Evolutionary conservation across 2,113 vertebrate species (phyloP).

Genomic region (Rhynchomys soricoides): DNA sequence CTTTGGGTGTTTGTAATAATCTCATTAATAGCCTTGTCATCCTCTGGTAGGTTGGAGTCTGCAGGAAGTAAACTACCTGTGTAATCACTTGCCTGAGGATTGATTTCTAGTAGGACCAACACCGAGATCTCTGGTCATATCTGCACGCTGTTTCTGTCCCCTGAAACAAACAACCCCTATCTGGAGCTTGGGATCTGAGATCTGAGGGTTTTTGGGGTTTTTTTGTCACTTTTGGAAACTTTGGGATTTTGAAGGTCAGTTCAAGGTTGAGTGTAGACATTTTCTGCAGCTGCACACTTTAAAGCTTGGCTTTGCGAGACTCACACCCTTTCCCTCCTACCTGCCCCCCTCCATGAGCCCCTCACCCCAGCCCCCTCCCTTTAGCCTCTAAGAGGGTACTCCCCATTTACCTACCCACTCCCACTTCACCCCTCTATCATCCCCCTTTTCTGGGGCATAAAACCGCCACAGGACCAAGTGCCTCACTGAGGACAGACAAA

Average conservation of each 20-base stretch:
- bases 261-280: background rate
- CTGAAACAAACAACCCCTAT: background rate
- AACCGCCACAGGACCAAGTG: too few relatives aligned
- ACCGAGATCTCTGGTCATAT: background rate
- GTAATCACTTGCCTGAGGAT: constrained; percentile 22
- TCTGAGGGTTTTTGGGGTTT: background rate
- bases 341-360: too few relatives aligned
- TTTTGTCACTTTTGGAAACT: background rate
- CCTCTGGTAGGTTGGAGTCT: constrained; percentile 31
- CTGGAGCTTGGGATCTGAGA: background rate
- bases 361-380: too few relatives aligned
- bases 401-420: too few relatives aligned
- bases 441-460: too few relatives aligned
- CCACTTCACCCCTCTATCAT: too few relatives aligned
- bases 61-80: constrained; percentile 36
- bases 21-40: constrained; percentile 56
- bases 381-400: too few relatives aligned
- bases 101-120: background rate
- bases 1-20: constrained; percentile 53
- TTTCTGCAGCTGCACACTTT: background rate
- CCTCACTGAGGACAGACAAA: too few relatives aligned
- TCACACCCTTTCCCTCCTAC: background rate
- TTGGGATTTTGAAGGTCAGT: background rate
- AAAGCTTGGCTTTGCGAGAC: background rate
- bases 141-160: background rate